Evolutionary conservation across 2,888 invertebrate genomes (phyloP), one percentile per base, ranked within the genome.

Genomic region (Thymelicus lineola): DNA sequence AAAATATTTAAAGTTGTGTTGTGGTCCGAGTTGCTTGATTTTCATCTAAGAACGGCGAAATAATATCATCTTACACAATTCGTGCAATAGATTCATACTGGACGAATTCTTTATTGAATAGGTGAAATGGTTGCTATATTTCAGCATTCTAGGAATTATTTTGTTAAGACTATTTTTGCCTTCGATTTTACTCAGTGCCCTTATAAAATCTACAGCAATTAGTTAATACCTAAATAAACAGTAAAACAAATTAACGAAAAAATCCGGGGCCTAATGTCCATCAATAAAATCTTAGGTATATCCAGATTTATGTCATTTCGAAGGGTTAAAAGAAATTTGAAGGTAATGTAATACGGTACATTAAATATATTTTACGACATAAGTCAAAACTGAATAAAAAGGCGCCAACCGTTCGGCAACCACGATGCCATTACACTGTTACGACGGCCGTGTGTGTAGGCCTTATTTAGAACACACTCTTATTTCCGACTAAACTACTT

Each of bases 381-480:
- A 86, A 88, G 88, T 89, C 87, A 89, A 90, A 89, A 89, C 89
- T 90, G 90, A 89, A 91, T 91, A 90, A 89, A 87, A 89, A 70
- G 66, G 10, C 50, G 36, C 36, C 15, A 53, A 63, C 53, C 17
- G 38, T 38, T 50, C 17, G 35, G 15, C 50, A 38, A 63, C 53
- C 50, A 82, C 84, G 85, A 85, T 86, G 88, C 91, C 89, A 92
- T 91, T 91, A 93, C 87, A 89, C 89, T 90, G 89, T 50, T 62
- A 86, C 86, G 86, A 84, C 85, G 88, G 85, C 89, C 89, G 80
- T 84, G 82, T 90, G 92, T 88, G 91, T 71, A 76, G 82, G 92
- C 82, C 73, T 71, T 77, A 79, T 89, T 88, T 76, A 77, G 60
- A 73, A 71, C 68, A 72, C 62, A 71, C 69, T 76, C 65, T 59